Evolutionary conservation across 2,888 invertebrate species (phyloP).

Genomic region (Sipha maydis): DNA sequence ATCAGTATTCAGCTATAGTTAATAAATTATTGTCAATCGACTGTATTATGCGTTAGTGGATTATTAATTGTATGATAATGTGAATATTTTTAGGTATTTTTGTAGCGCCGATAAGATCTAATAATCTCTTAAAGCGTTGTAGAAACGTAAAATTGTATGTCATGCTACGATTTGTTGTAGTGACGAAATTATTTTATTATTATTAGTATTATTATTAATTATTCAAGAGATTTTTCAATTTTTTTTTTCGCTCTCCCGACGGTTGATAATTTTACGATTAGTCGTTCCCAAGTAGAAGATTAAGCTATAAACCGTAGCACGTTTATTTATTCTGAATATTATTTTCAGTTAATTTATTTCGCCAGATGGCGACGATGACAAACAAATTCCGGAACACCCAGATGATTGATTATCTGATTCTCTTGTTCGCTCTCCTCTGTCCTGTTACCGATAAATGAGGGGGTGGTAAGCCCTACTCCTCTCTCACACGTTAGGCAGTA

Average conservation of each 20-base stretch:
- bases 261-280: conserved; percentile 56
- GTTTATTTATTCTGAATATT: conserved; percentile 55
- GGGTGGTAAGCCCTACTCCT: not conserved
- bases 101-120: not conserved
- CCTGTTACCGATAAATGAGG: not conserved
- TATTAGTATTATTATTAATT: not conserved
- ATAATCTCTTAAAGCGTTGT: not conserved
- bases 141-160: not conserved
- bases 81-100: not conserved
- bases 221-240: not conserved
- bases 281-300: conserved; percentile 34
- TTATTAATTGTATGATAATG: not conserved
- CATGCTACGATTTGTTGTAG: not conserved
- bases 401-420: conserved; percentile 60
- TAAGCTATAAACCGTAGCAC: conserved; percentile 20
- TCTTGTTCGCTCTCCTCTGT: not conserved
- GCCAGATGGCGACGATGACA: conserved; percentile 60
- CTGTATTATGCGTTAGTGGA: not conserved
- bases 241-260: not conserved
- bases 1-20: conserved; percentile 12
- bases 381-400: conserved; percentile 57
- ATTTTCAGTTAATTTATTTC: conserved; percentile 61
- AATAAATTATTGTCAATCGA: not conserved
- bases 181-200: not conserved
- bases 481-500: not conserved